Base-by-base conservation (phyloP, 2,888 invertebrate species). In the Drosophila seclusa region DNA sequence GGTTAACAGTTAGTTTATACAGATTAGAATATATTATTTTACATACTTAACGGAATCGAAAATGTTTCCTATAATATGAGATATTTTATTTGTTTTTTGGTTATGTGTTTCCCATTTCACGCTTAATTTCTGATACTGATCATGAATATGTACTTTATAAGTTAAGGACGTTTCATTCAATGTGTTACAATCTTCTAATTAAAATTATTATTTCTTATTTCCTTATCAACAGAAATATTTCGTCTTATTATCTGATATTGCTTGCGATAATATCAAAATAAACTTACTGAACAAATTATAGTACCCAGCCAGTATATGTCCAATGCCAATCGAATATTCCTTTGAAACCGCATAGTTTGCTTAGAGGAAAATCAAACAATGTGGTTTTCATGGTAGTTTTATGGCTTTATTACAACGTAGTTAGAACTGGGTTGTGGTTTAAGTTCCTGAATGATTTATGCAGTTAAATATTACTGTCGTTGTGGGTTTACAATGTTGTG, bases 381-480 rank as follows among this genome's bases (percentile, higher is more conserved):
- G 29, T 27, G 29, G 18, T 4, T 40, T 18, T 4, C 8, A 8
- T 21, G 5, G n/a, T 4, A 24, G 27, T 45, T 45, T 16, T 16
- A 24, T 24, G 2, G 8, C 16, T 24, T 45, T 10, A 29, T 40
- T 40, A 21, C 11, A 18, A 34, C 21, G 13, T 18, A 21, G 29
- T 40, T 18, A n/a, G 13, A 18, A 21, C 1, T 4, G 0, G 0
- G 10, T 10, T 57, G 74, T n/a, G 70, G 77, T 66, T 54, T 7
- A 24, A 29, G 16, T 24, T 31, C 18, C 4, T 78, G 32, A 40
- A 78, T 74, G 36, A 70, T 73, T 66, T 29, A 76, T 40, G 7
- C n/a, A 36, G 27, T 11, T 59, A 73, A 68, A 68, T 59, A 48
- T 34, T 53, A 54, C 59, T 73, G 48, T 63, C 63, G 42, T 45